Evolutionary conservation across 2,888 invertebrate species (phyloP), one percentile per base, ranked within the genome.

Genomic region (Argyra leucocephala): DNA sequence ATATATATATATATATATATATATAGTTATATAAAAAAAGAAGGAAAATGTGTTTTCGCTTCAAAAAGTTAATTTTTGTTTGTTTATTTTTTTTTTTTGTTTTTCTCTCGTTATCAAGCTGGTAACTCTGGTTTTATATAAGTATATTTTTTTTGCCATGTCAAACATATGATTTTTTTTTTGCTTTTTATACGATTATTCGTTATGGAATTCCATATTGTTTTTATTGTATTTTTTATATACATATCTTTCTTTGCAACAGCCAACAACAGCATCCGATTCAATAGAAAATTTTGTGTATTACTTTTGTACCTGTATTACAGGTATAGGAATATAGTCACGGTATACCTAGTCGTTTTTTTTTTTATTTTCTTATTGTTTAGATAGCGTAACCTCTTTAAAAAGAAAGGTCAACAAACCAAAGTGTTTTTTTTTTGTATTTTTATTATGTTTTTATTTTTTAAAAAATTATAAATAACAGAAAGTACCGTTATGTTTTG

Each of bases 371-470:
- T 48, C 1, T 48, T 15, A 18, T 48, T 48, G 48, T 48, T 48
- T 48, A 48, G 48, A 48, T 48, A 48, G 48, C 48, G 48, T 48
- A 48, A 48, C 48, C 48, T 48, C 48, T 48, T 48, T 48, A 48
- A 48, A 48, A 48, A 48, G 48, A 48, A 48, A 48, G 48, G 48
- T 48, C 48, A 48, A 48, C 48, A 48, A 48, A 48, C 48, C 48
- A 48, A 48, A 48, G 48, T 12, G 5, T 15, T 1, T 3, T 18
- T 12, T 1, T 15, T 18, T 12, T n/a, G 48, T 48, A 48, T 48
- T 12, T 48, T 10, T 37, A 37, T 37, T 37, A 37, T 37, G 37
- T 37, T 10, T 12, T 12, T 37, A 37, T 37, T 10, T 37, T 37
- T 48, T 48, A 48, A 18, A 48, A 18, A 48, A 48, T n/a, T 1